These are phyloP conservation scores for Sitta carolinensis DNA, from an alignment of 2,797 vertebrate genomes.

Conservation along the genomic window DNA sequence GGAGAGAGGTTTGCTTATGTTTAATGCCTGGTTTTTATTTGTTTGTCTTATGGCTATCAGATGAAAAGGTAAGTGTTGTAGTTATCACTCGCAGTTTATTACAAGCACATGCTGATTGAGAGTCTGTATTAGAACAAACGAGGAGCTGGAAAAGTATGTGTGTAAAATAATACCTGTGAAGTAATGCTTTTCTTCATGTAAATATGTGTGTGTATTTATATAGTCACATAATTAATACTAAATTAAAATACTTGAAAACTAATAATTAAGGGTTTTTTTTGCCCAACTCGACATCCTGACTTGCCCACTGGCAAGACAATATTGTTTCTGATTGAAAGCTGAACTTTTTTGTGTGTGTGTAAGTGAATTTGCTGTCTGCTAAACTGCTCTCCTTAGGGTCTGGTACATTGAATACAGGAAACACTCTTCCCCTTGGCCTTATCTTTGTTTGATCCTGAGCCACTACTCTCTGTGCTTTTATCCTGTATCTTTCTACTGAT, in stretches of 20 bases:
- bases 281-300: background rate
- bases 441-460: background rate
- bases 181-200: background rate
- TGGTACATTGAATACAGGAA: background rate
- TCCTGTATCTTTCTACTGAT: background rate
- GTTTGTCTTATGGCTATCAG: conserved; percentile 39
- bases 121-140: background rate
- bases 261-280: background rate
- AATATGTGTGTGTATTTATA: background rate
- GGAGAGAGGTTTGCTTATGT: background rate
- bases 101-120: background rate
- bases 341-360: accelerated
- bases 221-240: background rate
- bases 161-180: background rate
- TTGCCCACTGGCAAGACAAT: background rate
- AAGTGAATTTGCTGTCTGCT: background rate
- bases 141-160: background rate
- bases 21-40: conserved; percentile 42
- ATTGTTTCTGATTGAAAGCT: background rate
- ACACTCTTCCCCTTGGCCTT: background rate
- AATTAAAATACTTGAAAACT: background rate
- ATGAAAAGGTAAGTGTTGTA: background rate
- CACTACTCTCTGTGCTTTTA: background rate
- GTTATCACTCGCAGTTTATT: background rate
- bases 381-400: background rate